Evolutionary conservation across 2,888 invertebrate genomes (phyloP), one percentile per base, ranked within the genome.

Genomic region (Drosophila niveifrons): DNA sequence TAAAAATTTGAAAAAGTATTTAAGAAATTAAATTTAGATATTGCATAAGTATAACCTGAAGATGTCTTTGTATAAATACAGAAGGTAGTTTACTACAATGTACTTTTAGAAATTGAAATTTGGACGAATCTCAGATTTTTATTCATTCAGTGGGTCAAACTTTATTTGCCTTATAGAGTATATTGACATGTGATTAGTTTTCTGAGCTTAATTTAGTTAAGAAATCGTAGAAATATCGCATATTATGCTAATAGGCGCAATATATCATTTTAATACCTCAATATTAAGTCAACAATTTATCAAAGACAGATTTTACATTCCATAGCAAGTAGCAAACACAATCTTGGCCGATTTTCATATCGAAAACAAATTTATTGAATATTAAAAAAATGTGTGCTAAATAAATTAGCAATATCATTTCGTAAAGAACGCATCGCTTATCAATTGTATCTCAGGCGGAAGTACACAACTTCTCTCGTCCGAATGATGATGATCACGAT

Each of bases 151-250:
- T 3, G 7, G 44, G 11, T 23, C 18, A 18, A 17, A 13, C n/a
- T 2, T 11, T 31, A 13, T 28, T 6, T 23, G 23, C 1, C 1
- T 3, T 31, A 9, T 9, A 62, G 50, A 43, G 66, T 56, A 44
- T 59, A n/a, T 6, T 18, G 13, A 41, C 28, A 51, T 8, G n/a
- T 56, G 17, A 46, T 68, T 51, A 18, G 23, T 59, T 53, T 15
- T 15, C 13, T 34, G 57, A 29, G 68, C 47, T 70, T 61, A 63
- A 78, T 77, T 78, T 56, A 53, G 66, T 66, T 36, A 69, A 77
- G 75, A 69, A 78, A 56, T 78, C 69, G 66, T 57, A 52, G 51
- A 68, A 72, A 75, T 68, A 73, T 51, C 44, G 66, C 70, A 71
- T 78, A 72, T 67, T 72, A 76, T 75, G 66, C 56, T 67, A 80